These are phyloP conservation scores for Rhinophrynus dorsalis DNA, from an alignment of 2,797 vertebrate genomes.

Conservation along the genomic window DNA sequence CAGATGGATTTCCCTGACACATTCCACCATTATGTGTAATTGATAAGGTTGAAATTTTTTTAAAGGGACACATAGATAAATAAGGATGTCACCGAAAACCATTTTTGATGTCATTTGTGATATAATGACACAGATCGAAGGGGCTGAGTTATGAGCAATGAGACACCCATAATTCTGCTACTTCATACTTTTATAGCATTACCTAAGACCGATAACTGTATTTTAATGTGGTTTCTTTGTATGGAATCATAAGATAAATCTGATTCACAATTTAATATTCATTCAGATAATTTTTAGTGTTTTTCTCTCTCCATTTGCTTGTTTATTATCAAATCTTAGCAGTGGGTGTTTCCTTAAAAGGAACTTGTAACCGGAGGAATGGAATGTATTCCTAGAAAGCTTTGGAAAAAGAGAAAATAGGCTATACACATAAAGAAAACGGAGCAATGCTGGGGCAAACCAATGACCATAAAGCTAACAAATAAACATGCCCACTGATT, in stretches of 20 bases:
- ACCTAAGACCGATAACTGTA: constrained; percentile 37
- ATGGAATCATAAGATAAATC: constrained; percentile 37
- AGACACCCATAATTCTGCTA: constrained; percentile 21
- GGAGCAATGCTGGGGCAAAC: no score
- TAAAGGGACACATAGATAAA: constrained; percentile 34
- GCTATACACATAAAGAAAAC: no score
- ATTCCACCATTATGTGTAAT: constrained; percentile 32
- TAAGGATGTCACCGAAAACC: constrained; percentile 25
- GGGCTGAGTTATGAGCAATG: constrained; percentile 19
- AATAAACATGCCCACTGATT: no score
- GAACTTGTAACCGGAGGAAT: no score
- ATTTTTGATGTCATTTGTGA: constrained; percentile 38
- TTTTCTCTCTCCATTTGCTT: neutral
- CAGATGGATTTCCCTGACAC: constrained; percentile 20
- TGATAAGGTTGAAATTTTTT: constrained; percentile 35
- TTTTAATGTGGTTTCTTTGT: constrained; percentile 33
- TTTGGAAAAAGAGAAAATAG: constrained; percentile 4
- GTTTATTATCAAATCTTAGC: constrained; percentile 20
- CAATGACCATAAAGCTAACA: no score
- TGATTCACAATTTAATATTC: constrained; percentile 39
- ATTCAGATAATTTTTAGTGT: constrained; percentile 18
- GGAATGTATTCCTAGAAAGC: neutral
- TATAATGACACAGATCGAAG: constrained; percentile 19
- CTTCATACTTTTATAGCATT: constrained; percentile 2
- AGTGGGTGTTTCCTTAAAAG: constrained; percentile 5